phyloP scores from a whole-genome alignment of 2,888 invertebrate genomes.

The Pachycephus smyrnensis region DNA sequence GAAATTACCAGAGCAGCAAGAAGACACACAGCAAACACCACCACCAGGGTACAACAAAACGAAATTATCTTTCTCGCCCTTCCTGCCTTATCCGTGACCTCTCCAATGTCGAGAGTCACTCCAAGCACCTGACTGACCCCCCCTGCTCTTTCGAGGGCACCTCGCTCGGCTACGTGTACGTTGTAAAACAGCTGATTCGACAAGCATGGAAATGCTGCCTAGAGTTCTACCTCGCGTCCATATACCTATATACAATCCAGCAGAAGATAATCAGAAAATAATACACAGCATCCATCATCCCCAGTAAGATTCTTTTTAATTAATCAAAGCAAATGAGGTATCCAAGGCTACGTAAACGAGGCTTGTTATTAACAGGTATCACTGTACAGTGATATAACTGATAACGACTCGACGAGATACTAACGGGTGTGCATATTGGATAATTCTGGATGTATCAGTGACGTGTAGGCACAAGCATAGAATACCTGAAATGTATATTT shows the following conservation, averaged over 20 bases:
- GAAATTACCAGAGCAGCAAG: background rate
- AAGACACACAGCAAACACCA: background rate
- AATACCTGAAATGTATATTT: background rate
- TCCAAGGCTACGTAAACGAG: too few relatives aligned
- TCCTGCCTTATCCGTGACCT: background rate
- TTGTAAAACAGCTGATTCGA: background rate
- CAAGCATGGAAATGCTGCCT: background rate
- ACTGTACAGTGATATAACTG: background rate
- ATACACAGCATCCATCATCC: background rate
- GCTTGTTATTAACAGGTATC: too few relatives aligned
- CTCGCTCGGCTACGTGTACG: background rate
- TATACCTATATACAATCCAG: background rate
- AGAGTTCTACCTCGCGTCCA: background rate
- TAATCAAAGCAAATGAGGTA: background rate
- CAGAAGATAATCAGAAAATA: too few relatives aligned
- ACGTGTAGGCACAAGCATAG: background rate
- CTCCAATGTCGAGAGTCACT: background rate
- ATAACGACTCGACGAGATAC: background rate
- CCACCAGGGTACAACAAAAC: too few relatives aligned
- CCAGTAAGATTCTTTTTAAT: background rate
- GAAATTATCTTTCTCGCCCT: background rate
- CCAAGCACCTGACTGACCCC: background rate
- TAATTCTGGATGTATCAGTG: background rate
- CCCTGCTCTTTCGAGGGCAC: background rate
- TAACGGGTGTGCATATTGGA: background rate